Evolutionary conservation across 2,113 vertebrate genomes (phyloP).

Genomic region (Cyphomyrus plagiostoma): DNA sequence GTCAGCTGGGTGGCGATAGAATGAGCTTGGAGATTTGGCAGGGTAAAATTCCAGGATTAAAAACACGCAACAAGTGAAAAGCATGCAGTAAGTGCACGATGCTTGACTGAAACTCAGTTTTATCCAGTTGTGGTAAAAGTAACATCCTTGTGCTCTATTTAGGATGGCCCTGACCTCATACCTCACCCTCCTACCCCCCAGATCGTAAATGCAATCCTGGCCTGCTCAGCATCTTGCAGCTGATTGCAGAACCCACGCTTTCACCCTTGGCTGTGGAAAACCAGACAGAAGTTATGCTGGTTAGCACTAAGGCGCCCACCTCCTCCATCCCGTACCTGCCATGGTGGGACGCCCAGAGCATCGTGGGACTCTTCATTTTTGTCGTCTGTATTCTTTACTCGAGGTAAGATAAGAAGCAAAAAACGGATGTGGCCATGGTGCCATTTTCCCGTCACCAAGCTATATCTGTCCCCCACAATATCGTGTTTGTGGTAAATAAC

Average conservation of each 20-base stretch:
- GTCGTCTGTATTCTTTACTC: conserved; percentile 85
- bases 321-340: conserved; percentile 58
- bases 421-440: not conserved
- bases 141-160: not conserved
- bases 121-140: not conserved
- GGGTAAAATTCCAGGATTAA: not conserved
- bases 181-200: conserved; percentile 40
- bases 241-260: conserved; percentile 56
- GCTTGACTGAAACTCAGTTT: not conserved
- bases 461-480: not conserved
- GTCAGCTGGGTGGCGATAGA: not conserved
- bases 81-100: not conserved
- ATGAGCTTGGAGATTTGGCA: not conserved
- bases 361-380: conserved; percentile 73
- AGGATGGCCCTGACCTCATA: not conserved
- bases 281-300: conserved; percentile 54
- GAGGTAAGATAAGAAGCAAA: conserved; percentile 60
- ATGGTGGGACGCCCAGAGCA: conserved; percentile 76
- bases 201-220: conserved; percentile 80
- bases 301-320: conserved; percentile 50
- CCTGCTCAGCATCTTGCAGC: conserved; percentile 74
- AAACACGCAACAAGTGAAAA: not conserved
- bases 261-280: conserved; percentile 57
- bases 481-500: not conserved
- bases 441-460: not conserved